phyloP scores from a whole-genome alignment of 2,888 invertebrate genomes.

The Minunthozetes semirufus region DNA sequence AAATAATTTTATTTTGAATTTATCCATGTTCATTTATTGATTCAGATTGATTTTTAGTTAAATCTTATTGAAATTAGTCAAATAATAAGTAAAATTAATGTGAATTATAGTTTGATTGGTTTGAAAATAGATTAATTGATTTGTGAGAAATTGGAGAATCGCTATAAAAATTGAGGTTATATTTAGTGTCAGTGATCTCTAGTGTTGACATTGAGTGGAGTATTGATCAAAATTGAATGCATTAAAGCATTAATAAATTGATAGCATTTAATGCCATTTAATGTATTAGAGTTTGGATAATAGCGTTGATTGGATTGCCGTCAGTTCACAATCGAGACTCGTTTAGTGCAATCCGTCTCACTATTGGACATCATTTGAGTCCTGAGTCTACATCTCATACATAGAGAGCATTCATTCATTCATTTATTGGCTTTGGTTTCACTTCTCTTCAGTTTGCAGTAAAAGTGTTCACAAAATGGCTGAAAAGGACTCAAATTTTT shows the following conservation, averaged over 20 bases:
- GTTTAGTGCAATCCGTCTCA: neutral
- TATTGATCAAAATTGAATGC: conserved; percentile 4
- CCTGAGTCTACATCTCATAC: neutral
- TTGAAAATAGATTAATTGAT: too few species aligned
- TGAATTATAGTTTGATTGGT: too few species aligned
- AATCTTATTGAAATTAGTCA: too few species aligned
- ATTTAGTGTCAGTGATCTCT: too few species aligned
- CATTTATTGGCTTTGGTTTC: conserved; percentile 12
- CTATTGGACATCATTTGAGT: neutral
- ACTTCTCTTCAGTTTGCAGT: neutral
- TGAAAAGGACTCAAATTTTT: conserved; percentile 26
- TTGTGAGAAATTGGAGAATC: too few species aligned
- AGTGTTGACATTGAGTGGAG: neutral
- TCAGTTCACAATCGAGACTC: neutral
- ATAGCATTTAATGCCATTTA: too few species aligned
- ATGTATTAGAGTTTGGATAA: neutral
- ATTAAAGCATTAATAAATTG: neutral
- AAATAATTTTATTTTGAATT: too few species aligned
- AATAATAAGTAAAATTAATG: too few species aligned
- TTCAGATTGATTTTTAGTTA: too few species aligned
- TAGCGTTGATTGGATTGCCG: conserved; percentile 6
- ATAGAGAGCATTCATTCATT: conserved; percentile 15
- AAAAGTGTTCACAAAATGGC: conserved; percentile 30
- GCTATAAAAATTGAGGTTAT: too few species aligned
- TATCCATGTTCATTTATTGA: too few species aligned